Evolutionary conservation across 2,797 vertebrate genomes (phyloP).

Genomic region (Sebastes variabilis): DNA sequence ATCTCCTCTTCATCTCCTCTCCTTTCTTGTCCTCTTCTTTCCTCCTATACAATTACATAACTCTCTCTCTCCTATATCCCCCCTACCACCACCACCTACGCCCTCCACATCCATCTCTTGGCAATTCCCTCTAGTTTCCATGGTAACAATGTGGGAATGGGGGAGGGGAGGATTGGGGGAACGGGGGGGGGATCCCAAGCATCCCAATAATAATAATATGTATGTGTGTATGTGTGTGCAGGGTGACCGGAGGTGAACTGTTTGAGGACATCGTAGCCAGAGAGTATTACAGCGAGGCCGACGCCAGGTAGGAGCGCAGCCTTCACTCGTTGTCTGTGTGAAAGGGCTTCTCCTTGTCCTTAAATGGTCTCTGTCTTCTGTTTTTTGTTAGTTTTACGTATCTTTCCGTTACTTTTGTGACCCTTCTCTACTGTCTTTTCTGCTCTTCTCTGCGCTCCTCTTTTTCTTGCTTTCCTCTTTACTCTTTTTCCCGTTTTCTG

Average conservation of each 20-base stretch:
- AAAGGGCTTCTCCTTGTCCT: slow-evolving; percentile 20
- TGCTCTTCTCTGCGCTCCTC: background rate
- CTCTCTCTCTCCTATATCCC: slow-evolving; percentile 45
- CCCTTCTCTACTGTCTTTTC: background rate
- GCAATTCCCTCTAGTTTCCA: slow-evolving; percentile 73
- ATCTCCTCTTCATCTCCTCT: background rate
- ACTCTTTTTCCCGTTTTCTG: background rate
- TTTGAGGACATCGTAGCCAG: slow-evolving; percentile 99
- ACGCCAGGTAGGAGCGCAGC: slow-evolving; percentile 90
- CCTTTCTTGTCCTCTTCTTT: background rate
- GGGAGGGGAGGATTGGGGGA: background rate
- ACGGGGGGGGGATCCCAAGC: background rate
- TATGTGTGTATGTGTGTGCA: slow-evolving; percentile 54
- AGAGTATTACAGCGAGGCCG: slow-evolving; percentile 98
- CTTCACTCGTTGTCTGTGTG: slow-evolving; percentile 2
- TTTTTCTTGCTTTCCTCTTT: background rate
- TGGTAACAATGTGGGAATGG: slow-evolving; percentile 60
- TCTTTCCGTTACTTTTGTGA: background rate
- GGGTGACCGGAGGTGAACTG: slow-evolving; percentile 96
- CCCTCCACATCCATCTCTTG: slow-evolving; percentile 57
- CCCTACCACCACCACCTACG: slow-evolving; percentile 54
- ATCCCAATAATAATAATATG: background rate
- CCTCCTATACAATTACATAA: slow-evolving; percentile 58
- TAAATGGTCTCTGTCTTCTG: slow-evolving; percentile 29
- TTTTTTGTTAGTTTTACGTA: background rate